phyloP scores from a whole-genome alignment of 2,113 vertebrate genomes.

The Melospiza georgiana region DNA sequence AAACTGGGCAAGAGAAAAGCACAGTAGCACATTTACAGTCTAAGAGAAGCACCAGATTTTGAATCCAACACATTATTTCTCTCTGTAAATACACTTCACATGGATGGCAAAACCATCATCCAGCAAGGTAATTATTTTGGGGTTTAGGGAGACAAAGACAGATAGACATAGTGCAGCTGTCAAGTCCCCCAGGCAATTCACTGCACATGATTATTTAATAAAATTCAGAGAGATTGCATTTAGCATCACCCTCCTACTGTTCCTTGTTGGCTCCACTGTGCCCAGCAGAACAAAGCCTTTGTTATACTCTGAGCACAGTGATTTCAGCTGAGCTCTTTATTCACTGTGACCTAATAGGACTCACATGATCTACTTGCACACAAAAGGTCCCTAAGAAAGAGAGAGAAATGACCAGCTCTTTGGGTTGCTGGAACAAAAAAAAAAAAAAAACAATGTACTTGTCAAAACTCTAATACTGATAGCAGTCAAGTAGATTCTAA shows the following conservation, averaged over 20 bases:
- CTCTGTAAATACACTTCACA: neutral
- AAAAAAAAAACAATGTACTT: neutral
- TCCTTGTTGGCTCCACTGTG: neutral
- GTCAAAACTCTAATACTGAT: neutral
- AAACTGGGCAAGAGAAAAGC: neutral
- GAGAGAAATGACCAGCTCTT: neutral
- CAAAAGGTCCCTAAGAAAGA: conserved; percentile 31
- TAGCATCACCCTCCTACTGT: conserved; percentile 4
- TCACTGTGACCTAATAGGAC: conserved; percentile 29
- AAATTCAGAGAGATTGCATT: neutral
- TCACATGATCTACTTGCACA: conserved; percentile 55
- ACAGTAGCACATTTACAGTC: neutral
- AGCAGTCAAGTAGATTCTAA: neutral
- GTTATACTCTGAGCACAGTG: conserved; percentile 5
- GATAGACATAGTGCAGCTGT: neutral
- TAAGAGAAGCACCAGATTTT: neutral
- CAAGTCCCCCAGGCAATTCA: neutral
- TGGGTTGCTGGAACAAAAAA: neutral
- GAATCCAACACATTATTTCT: neutral
- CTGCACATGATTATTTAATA: neutral
- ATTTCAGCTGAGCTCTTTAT: conserved; percentile 47
- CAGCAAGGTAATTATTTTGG: neutral
- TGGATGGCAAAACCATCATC: neutral
- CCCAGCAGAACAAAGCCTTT: conserved; percentile 44
- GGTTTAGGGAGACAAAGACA: neutral